phyloP scores from a whole-genome alignment of 37 sponge, comb jelly and placozoan species.

The Aplysina aerophoba region DNA sequence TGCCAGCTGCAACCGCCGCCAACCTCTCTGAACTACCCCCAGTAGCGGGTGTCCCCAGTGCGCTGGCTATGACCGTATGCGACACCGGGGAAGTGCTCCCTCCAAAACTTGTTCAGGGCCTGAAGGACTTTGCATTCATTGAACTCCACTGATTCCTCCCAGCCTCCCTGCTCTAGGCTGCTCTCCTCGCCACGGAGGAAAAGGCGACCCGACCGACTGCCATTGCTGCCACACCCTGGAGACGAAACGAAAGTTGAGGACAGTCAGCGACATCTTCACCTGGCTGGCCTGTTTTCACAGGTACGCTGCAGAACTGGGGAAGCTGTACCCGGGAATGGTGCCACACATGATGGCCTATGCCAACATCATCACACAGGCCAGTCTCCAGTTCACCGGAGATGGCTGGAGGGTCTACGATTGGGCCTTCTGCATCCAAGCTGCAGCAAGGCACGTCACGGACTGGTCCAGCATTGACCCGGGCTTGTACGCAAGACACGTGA shows the following conservation, averaged over 20 bases:
- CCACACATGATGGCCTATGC: slow-evolving; percentile 10
- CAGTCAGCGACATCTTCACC: too few relatives aligned
- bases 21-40: too few relatives aligned
- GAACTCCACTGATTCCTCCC: slow-evolving; percentile 22
- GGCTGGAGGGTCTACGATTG: slow-evolving; percentile 15
- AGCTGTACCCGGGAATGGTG: background rate
- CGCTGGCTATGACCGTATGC: background rate
- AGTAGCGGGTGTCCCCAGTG: background rate
- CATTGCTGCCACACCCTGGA: too few relatives aligned
- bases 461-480: background rate
- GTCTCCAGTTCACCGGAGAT: background rate
- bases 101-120: background rate
- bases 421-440: background rate
- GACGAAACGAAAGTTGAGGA: too few relatives aligned
- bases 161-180: slow-evolving; percentile 12
- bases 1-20: too few relatives aligned
- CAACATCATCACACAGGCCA: slow-evolving; percentile 4
- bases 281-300: too few relatives aligned
- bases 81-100: background rate
- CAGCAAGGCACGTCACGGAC: background rate
- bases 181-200: too few relatives aligned
- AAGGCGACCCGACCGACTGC: too few relatives aligned
- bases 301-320: too few relatives aligned
- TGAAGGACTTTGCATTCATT: background rate
- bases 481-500: background rate